Percentiles rank a stretch among this genome's conserved stretches.
These are phyloP conservation scores for Xestia c-nigrum DNA, from an alignment of 2,888 invertebrate species.

Conservation along the genomic window DNA sequence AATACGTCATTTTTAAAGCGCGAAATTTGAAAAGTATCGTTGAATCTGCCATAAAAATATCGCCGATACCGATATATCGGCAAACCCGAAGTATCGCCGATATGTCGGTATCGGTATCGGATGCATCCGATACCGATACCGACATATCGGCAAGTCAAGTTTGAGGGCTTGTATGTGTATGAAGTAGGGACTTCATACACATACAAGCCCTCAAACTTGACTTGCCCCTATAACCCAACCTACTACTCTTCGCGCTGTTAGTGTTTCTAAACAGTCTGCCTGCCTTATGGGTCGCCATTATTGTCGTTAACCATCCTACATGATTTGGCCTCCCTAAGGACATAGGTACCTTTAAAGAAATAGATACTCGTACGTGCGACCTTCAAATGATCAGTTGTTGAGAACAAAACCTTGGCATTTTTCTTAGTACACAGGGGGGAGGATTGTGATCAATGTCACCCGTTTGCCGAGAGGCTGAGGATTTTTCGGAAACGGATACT, in stretches of 20 bases:
- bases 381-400: constrained; percentile 6
- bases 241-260: neutral
- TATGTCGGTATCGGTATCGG: no score
- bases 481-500: constrained; percentile 2
- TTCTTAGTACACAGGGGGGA: neutral
- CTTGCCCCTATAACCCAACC: neutral
- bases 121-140: no score
- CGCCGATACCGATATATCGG: no score
- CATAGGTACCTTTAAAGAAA: constrained; percentile 9
- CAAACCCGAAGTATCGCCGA: no score
- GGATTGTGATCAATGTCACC: neutral
- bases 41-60: no score
- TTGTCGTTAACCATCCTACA: neutral
- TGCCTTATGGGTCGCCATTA: neutral
- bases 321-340: neutral
- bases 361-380: neutral
- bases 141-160: no score
- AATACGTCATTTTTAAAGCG: no score
- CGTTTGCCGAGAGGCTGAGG: neutral
- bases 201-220: neutral
- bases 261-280: neutral
- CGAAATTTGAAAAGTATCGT: no score
- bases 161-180: no score
- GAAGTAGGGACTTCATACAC: no score
- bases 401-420: neutral